Conservation (phyloP, 2,888 invertebrate genomes). For the Synergus japonicus region DNA sequence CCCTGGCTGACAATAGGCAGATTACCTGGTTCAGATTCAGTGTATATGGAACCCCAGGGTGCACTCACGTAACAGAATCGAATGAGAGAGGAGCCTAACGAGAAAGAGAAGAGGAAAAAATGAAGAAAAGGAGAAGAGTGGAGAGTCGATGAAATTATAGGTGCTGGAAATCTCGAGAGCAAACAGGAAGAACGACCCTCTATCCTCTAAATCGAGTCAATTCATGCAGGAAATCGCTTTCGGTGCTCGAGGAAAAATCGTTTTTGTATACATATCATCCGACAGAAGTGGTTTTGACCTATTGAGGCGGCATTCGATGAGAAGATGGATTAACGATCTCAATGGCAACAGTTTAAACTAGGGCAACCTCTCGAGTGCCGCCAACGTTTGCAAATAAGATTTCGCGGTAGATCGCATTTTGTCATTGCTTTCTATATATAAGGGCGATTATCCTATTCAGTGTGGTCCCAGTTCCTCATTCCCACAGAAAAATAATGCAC, state of each 20-base stretch:
- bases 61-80: slow-evolving; percentile 68
- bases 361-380: slow-evolving; percentile 43
- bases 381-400: slow-evolving; percentile 73
- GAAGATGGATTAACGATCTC: slow-evolving; percentile 59
- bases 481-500: background rate
- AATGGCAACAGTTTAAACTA: slow-evolving; percentile 55
- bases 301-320: slow-evolving; percentile 57
- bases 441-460: slow-evolving; percentile 14
- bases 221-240: slow-evolving; percentile 75
- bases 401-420: slow-evolving; percentile 57
- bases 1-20: slow-evolving; percentile 61
- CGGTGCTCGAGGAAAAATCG: slow-evolving; percentile 49
- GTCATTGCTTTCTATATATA: slow-evolving; percentile 39
- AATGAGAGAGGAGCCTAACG: slow-evolving; percentile 44
- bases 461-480: background rate
- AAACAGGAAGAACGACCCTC: slow-evolving; percentile 71
- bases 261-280: slow-evolving; percentile 58
- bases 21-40: slow-evolving; percentile 58
- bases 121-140: slow-evolving; percentile 53
- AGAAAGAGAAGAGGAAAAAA: slow-evolving; percentile 49
- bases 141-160: slow-evolving; percentile 71
- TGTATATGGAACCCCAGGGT: slow-evolving; percentile 51
- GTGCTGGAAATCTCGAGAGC: slow-evolving; percentile 74
- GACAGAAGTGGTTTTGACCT: slow-evolving; percentile 69
- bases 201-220: slow-evolving; percentile 65